Conservation (phyloP, 2,888 invertebrate species). For the Litoditis marina region DNA sequence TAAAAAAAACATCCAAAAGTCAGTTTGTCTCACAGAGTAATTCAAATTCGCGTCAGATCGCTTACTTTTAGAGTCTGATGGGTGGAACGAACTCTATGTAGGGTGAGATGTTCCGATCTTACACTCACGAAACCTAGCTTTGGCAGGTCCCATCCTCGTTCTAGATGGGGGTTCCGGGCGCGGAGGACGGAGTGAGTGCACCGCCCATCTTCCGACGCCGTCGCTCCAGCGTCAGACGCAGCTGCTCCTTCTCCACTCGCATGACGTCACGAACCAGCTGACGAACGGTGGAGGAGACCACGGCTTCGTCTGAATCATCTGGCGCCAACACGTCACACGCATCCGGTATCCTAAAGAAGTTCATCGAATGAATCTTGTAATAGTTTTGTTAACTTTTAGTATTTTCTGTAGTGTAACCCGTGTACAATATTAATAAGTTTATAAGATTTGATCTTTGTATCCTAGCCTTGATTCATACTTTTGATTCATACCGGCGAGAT, state of each 20-base stretch:
- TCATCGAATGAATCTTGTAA: background rate
- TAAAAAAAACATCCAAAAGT: no score
- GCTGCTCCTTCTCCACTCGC: slow-evolving; percentile 31
- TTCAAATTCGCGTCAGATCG: no score
- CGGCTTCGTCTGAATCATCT: slow-evolving; percentile 27
- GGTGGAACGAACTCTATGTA: no score
- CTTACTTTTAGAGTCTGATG: no score
- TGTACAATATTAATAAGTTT: background rate
- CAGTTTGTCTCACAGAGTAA: no score
- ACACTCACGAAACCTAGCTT: no score
- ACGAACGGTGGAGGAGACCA: slow-evolving; percentile 34
- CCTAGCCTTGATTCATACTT: no score
- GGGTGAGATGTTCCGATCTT: no score
- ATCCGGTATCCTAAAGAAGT: slow-evolving; percentile 31
- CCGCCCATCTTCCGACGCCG: slow-evolving; percentile 1
- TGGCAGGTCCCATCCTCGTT: no score
- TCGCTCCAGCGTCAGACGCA: slow-evolving; percentile 29
- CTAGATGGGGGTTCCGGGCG: background rate
- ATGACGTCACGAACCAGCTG: slow-evolving; percentile 42
- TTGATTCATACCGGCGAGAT: no score
- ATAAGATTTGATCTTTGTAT: background rate
- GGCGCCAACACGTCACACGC: slow-evolving; percentile 33
- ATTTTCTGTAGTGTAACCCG: background rate
- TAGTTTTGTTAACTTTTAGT: background rate
- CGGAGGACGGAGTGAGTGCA: background rate